Base-by-base conservation (phyloP, 2,888 invertebrate genomes). In the Tinea semifulvella region DNA sequence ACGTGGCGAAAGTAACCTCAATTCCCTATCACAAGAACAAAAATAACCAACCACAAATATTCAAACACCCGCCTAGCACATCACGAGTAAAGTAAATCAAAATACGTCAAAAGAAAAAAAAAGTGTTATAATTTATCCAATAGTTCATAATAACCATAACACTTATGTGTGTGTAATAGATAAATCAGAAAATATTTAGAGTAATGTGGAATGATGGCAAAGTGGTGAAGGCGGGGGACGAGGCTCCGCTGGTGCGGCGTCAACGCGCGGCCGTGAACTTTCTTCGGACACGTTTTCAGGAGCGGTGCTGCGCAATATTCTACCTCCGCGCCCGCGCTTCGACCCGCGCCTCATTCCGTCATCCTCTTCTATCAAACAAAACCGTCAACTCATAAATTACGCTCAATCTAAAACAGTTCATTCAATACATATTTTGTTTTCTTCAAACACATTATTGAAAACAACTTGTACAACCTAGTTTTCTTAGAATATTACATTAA, bases 181-280 rank as follows among this genome's bases (percentile, higher is more conserved):
- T n/a, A n/a, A n/a, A n/a, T n/a, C n/a, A n/a, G n/a, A n/a, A n/a
- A n/a, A n/a, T n/a, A n/a, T n/a, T n/a, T n/a, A n/a, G n/a, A n/a
- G n/a, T n/a, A n/a, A n/a, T n/a, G n/a, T n/a, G n/a, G n/a, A n/a
- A n/a, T n/a, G n/a, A n/a, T n/a, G n/a, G n/a, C n/a, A n/a, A n/a
- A n/a, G n/a, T n/a, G n/a, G n/a, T n/a, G n/a, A n/a, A n/a, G 48
- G 53, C 50, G 51, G 48, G 50, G 44, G 53, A 46, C 55, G 49
- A 58, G 52, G 64, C 56, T 60, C 61, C 65, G 63, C 61, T 68
- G 67, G 62, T 63, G 64, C 57, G 61, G 63, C 77, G 82, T 81
- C 81, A 80, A 82, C 70, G 81, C 65, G 80, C 82, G 82, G 67
- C 82, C 82, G 67, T 82, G 81, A 82, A 82, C 82, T 80, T 82